These are phyloP conservation scores for Cyaniris semiargus DNA, from an alignment of 2,888 invertebrate species.

Conservation along the genomic window DNA sequence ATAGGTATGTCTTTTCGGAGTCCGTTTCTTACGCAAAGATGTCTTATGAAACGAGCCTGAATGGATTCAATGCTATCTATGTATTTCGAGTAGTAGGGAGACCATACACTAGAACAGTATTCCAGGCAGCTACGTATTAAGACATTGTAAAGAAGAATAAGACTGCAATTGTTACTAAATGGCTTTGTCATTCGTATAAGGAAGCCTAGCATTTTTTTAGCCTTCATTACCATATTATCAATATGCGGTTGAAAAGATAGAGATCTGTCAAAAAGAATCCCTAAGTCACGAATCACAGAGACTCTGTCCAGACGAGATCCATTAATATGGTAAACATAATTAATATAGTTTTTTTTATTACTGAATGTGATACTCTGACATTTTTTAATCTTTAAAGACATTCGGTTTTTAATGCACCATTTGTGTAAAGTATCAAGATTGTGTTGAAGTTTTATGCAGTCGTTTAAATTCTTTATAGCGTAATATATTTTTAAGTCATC, in stretches of 20 bases:
- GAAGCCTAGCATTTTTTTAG: neutral
- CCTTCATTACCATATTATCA: neutral
- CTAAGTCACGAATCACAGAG: neutral
- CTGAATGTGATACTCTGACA: no score
- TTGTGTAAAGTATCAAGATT: no score
- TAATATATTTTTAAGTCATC: no score
- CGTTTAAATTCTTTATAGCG: no score
- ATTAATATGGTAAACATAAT: neutral
- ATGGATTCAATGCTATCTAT: neutral
- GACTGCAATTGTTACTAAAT: neutral
- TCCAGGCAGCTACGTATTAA: neutral
- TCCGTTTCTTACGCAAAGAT: neutral
- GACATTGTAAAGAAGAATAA: neutral
- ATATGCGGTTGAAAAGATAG: neutral
- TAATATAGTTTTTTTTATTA: neutral
- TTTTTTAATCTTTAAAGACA: no score
- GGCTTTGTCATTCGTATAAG: neutral
- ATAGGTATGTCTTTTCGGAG: no score
- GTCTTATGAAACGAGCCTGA: neutral
- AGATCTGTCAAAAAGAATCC: neutral
- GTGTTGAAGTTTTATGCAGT: no score
- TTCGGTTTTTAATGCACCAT: no score
- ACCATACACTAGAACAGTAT: neutral
- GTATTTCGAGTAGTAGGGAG: neutral
- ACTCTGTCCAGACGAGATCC: neutral